Evolutionary conservation across 2,888 invertebrate species (phyloP).

Genomic region (Eupithecia dodoneata): DNA sequence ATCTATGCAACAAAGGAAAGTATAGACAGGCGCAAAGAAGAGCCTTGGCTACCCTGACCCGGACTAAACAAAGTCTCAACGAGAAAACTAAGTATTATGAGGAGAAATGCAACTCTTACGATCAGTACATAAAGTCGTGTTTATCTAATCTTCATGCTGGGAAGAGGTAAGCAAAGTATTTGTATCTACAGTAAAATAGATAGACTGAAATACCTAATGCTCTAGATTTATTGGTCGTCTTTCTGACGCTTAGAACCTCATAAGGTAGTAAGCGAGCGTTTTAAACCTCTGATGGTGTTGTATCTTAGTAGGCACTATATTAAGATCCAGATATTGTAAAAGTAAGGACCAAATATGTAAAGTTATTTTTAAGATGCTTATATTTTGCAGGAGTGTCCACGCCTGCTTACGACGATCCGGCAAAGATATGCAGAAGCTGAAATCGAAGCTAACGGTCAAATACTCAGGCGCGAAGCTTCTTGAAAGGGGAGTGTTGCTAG

Average conservation of each 20-base stretch:
- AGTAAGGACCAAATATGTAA: background rate
- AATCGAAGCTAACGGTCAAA: conserved; percentile 85
- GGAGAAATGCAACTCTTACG: conserved; percentile 90
- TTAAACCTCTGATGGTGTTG: background rate
- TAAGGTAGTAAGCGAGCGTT: background rate
- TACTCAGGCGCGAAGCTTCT: conserved; percentile 88
- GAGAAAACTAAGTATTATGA: conserved; percentile 89
- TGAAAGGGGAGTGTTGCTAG: conserved; percentile 88
- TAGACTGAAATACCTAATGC: background rate
- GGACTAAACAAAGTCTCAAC: conserved; percentile 86
- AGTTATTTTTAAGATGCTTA: background rate
- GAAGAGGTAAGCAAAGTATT: conserved; percentile 78
- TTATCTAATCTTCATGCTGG: conserved; percentile 89
- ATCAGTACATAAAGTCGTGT: conserved; percentile 90
- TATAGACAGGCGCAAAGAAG: conserved; percentile 85
- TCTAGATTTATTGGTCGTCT: background rate
- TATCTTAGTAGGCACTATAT: background rate
- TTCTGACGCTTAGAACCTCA: background rate
- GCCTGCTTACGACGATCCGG: conserved; percentile 78
- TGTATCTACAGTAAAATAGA: background rate
- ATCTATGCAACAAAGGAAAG: conserved; percentile 86
- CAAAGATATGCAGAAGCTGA: conserved; percentile 81
- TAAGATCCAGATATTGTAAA: background rate
- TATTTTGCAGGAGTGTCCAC: conserved; percentile 81
- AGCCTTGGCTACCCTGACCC: conserved; percentile 86